A percentile compares a stretch with the other conserved stretches of the same genome.
Evolutionary conservation across 2,113 vertebrate genomes (phyloP).

Genomic region (Vombatus ursinus): DNA sequence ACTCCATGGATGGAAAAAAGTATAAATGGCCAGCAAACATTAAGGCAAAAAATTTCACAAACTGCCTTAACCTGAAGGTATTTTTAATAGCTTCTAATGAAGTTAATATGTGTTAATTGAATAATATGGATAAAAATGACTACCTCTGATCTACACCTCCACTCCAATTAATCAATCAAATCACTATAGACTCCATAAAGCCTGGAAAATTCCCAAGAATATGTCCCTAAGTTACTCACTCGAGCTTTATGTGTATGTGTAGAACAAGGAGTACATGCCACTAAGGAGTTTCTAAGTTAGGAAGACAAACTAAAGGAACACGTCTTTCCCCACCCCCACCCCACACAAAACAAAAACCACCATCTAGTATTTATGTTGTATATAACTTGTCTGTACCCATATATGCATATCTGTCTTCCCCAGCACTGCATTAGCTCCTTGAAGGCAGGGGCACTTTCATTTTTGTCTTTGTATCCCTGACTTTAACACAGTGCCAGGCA

Average conservation of each 20-base stretch:
- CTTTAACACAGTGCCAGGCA: background rate
- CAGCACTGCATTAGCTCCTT: background rate
- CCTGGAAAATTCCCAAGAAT: background rate
- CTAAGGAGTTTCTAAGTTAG: background rate
- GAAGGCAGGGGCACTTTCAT: background rate
- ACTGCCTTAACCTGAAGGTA: conserved; percentile 59
- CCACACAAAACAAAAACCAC: background rate
- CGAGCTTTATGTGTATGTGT: background rate
- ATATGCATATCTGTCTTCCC: background rate
- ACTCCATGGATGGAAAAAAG: conserved; percentile 47
- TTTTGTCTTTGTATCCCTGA: background rate
- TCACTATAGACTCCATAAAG: background rate
- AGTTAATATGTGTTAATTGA: conserved; percentile 64
- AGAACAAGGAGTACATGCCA: background rate
- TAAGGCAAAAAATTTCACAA: conserved; percentile 46
- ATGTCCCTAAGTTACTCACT: background rate
- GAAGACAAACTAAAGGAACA: conserved; percentile 8
- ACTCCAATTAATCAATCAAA: background rate
- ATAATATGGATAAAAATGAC: conserved; percentile 65
- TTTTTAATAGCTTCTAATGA: conserved; percentile 74
- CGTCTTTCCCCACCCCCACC: background rate
- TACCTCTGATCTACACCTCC: background rate
- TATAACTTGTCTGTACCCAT: background rate
- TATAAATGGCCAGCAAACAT: background rate
- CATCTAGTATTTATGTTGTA: background rate